phyloP scores from a whole-genome alignment of 23 tunicate genomes.

The Ascidia mentula region DNA sequence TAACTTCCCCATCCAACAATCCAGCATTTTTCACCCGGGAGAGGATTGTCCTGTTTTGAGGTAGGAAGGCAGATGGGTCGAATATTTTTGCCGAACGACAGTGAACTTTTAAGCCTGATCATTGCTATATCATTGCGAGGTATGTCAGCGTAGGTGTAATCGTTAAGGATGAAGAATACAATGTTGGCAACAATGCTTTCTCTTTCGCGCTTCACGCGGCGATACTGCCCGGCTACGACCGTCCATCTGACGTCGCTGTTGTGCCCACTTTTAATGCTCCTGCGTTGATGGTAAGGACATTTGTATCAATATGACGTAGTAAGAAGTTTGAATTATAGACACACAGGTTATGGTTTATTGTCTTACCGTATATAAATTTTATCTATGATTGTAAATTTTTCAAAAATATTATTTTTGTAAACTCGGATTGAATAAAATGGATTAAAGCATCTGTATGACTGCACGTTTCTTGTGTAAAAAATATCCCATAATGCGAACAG shows the following conservation, averaged over 20 bases:
- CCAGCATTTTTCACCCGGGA: conserved; percentile 79
- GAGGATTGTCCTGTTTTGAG: conserved; percentile 40
- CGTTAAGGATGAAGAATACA: conserved; percentile 12
- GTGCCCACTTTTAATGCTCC: conserved; percentile 21
- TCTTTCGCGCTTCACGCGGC: conserved; percentile 18
- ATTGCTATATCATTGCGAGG: conserved; percentile 76
- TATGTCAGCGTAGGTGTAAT: conserved; percentile 52
- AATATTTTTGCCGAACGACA: conserved; percentile 13
- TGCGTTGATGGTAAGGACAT: too few relatives aligned
- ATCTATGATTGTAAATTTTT: too few relatives aligned
- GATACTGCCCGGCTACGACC: conserved; percentile 53
- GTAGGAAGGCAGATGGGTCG: conserved; percentile 63
- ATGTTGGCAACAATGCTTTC: conserved; percentile 22
- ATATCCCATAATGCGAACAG: too few relatives aligned
- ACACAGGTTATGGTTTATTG: too few relatives aligned
- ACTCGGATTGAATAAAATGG: too few relatives aligned
- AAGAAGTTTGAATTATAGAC: too few relatives aligned
- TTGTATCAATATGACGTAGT: too few relatives aligned
- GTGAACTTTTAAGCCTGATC: conserved; percentile 40
- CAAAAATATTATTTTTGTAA: too few relatives aligned
- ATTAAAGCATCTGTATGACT: too few relatives aligned
- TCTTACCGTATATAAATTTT: too few relatives aligned
- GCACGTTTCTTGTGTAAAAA: too few relatives aligned
- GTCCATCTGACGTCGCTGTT: conserved; percentile 48
- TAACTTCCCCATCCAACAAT: conserved; percentile 86